Base-by-base conservation (phyloP, 1,140 invertebrate genomes). In the Stegodyphus dumicola region DNA sequence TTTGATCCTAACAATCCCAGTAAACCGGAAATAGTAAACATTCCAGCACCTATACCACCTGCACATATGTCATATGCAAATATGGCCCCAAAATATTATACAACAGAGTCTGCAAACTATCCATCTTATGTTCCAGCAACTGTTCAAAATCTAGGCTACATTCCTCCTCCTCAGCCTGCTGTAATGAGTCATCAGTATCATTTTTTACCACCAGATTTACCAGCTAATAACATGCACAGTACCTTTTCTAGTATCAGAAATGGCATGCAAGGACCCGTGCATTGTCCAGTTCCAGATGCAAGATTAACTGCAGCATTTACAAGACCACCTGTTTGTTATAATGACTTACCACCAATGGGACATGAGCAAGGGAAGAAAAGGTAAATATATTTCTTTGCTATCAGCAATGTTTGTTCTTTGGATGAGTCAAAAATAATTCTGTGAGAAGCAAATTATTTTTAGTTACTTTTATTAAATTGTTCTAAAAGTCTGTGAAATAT, bases 1-100 rank as follows among this genome's bases (percentile, higher is more conserved):
- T 94, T 93, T 89, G 93, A 94, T 90, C 94, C 93, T 5, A 93
- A 94, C 87, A 94, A 94, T 91, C 94, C 94, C 3, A 92, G 92
- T 87, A 94, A 93, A 90, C 94, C 94, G 17, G 94, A 94, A 84
- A 91, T 94, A 87, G 92, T 94, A 17, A 92, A 87, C 67, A 77
- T 86, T 53, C 84, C 84, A 33, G 84, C 84, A 15, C 74, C 74
- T 18, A n/a, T 64, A 51, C 74, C 67, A 33, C 33, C 18, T 9
- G 7, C 74, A 33, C 67, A 70, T n/a, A 18, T 86, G 56, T 56
- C n/a, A 56, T 78, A 64, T 66, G 11, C 52, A 13, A 77, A 56
- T 13, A 51, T 60, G 52, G 51, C 52, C 48, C 18, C 48, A 33
- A 9, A 17, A 5, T 77, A 71, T 53, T 77, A 86, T 18, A 15